These are phyloP conservation scores for Cyclopterus lumpus DNA, from an alignment of 2,797 vertebrate genomes.

Conservation along the genomic window DNA sequence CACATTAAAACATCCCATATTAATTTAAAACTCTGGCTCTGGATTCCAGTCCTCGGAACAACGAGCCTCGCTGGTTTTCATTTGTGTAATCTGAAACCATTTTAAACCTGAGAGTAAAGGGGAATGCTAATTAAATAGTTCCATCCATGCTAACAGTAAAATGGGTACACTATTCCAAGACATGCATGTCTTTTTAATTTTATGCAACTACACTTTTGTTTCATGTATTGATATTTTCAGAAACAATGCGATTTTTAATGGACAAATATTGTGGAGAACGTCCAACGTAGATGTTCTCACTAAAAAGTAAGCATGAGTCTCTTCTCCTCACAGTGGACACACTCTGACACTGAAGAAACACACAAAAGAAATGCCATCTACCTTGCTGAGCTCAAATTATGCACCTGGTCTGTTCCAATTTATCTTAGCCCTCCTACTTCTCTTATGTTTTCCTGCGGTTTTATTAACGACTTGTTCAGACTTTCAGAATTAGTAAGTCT, in stretches of 20 bases:
- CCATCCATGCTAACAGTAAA: not conserved
- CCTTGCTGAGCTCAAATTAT: conserved; percentile 44
- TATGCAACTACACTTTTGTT: not conserved
- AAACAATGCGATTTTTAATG: not conserved
- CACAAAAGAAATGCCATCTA: conserved; percentile 53
- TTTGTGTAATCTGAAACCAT: conserved; percentile 11
- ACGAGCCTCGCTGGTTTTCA: conserved; percentile 27
- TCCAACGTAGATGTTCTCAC: conserved; percentile 2
- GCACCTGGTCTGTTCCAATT: conserved; percentile 48
- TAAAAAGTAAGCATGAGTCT: conserved; percentile 2
- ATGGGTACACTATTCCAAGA: not conserved
- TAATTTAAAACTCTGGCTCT: conserved; percentile 10
- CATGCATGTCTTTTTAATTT: not conserved
- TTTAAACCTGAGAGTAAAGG: conserved; percentile 20
- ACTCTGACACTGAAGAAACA: not conserved
- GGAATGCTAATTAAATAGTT: conserved; percentile 6
- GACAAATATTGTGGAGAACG: not conserved
- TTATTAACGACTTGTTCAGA: conserved; percentile 20
- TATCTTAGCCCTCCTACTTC: conserved; percentile 20
- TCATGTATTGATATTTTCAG: conserved; percentile 2
- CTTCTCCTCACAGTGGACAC: conserved; percentile 6
- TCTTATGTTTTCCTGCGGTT: conserved; percentile 13
- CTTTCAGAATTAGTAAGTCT: not conserved
- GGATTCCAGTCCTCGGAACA: not conserved
- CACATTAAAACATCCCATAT: conserved; percentile 16